A percentile compares a stretch with the other conserved stretches of the same genome.
phyloP scores from a whole-genome alignment of 2,113 vertebrate species.

The Balaeniceps rex region DNA sequence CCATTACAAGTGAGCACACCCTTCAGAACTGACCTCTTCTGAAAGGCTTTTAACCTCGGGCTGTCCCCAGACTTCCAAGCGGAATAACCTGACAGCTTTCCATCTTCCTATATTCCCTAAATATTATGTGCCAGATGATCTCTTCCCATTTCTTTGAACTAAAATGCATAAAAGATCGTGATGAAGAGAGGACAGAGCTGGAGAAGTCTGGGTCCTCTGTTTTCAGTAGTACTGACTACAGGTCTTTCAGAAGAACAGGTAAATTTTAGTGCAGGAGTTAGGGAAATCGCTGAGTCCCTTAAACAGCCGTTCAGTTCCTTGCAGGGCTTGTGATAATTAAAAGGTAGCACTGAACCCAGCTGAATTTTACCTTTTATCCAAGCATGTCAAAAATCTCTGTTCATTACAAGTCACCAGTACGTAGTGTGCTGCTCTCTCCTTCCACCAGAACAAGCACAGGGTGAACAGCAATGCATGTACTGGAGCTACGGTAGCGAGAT shows the following conservation, averaged over 20 bases:
- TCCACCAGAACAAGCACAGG: neutral
- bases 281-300: neutral
- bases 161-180: neutral
- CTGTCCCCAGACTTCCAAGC: neutral
- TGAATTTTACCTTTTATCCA: neutral
- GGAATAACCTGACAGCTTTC: neutral
- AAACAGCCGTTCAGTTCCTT: neutral
- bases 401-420: neutral
- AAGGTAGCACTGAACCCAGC: neutral
- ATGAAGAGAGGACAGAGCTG: neutral
- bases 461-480: neutral
- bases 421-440: neutral
- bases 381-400: neutral
- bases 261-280: neutral
- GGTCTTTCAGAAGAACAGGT: neutral
- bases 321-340: neutral
- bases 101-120: neutral
- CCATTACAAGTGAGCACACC: neutral
- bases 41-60: neutral
- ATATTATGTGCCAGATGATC: neutral
- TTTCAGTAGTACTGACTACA: neutral
- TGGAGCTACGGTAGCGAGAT: neutral
- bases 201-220: neutral
- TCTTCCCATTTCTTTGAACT: neutral
- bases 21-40: neutral